These are phyloP conservation scores for Octodon degus DNA, from an alignment of 2,113 vertebrate species.

Conservation along the genomic window DNA sequence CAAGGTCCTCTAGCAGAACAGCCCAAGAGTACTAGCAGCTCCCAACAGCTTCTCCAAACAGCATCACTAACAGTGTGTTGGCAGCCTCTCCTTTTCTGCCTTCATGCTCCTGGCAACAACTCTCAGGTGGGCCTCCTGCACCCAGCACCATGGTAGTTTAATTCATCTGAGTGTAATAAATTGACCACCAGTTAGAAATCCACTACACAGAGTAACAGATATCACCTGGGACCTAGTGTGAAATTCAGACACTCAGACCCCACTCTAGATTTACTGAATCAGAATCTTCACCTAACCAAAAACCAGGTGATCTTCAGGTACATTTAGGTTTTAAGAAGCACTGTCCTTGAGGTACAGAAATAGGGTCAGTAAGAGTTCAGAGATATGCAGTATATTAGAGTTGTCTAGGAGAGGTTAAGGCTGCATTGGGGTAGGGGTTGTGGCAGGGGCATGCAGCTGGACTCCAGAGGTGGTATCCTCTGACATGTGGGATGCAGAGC, in stretches of 20 bases:
- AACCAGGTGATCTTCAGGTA: neutral
- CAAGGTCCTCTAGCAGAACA: too few species aligned
- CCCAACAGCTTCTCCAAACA: too few species aligned
- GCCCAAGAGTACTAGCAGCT: too few species aligned
- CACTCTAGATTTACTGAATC: neutral
- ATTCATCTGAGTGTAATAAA: too few species aligned
- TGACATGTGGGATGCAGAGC: neutral
- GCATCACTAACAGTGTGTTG: too few species aligned
- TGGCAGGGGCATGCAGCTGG: neutral
- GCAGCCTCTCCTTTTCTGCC: too few species aligned
- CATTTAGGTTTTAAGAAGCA: neutral
- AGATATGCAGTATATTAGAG: neutral
- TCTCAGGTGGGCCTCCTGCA: too few species aligned
- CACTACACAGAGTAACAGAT: too few species aligned
- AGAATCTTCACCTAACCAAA: conserved; percentile 28
- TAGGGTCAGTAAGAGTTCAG: neutral
- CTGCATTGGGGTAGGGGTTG: neutral
- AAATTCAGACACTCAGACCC: neutral
- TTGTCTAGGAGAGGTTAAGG: neutral
- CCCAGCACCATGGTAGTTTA: too few species aligned
- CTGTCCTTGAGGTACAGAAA: neutral
- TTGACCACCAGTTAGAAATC: too few species aligned
- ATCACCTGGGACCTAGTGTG: neutral
- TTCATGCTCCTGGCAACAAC: too few species aligned
- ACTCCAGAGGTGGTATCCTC: neutral